These are phyloP conservation scores for Sturnus vulgaris DNA, from an alignment of 2,113 vertebrate species.

Conservation along the genomic window DNA sequence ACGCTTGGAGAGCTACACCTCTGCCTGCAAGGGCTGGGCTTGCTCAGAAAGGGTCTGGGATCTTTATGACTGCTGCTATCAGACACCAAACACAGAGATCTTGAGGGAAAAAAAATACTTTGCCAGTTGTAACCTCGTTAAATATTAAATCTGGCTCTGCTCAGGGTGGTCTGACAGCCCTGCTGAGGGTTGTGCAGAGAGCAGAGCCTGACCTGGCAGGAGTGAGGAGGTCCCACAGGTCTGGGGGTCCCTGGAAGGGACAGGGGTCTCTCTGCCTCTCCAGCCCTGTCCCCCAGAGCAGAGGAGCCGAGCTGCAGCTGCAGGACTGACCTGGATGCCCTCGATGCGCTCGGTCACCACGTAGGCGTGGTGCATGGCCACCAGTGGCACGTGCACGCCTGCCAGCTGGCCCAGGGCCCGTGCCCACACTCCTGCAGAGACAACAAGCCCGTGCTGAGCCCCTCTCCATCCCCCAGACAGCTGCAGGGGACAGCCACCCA, in stretches of 20 bases:
- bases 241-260: no score
- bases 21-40: background rate
- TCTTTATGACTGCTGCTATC: background rate
- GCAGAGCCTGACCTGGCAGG: background rate
- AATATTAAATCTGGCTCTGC: background rate
- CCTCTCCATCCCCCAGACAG: background rate
- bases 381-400: conserved; percentile 87
- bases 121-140: background rate
- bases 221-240: rapidly evolving
- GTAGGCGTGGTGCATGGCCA: conserved; percentile 94
- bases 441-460: background rate
- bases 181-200: background rate
- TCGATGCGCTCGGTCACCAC: conserved; percentile 95
- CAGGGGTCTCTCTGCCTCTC: background rate
- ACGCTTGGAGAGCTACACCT: background rate
- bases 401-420: conserved; percentile 86
- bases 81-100: background rate
- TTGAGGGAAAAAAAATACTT: background rate
- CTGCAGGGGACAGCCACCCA: rapidly evolving
- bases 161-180: background rate
- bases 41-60: background rate
- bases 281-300: background rate
- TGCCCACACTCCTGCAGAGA: conserved; percentile 87
- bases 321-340: conserved; percentile 86
- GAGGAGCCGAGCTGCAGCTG: background rate